Conservation (phyloP, 1,140 invertebrate species). For the Drosophila prosaltans region DNA sequence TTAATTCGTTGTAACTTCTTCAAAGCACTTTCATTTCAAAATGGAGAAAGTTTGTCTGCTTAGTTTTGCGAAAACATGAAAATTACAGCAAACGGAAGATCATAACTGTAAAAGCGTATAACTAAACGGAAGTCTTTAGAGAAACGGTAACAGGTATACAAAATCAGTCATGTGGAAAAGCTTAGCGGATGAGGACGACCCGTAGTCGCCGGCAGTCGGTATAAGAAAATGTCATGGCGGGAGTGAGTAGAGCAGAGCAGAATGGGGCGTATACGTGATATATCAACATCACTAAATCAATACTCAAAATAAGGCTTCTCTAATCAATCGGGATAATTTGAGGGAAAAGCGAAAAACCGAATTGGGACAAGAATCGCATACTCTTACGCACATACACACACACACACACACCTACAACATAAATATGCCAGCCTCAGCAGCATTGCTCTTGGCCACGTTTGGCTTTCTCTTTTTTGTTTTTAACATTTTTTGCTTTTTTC, state of each 20-base stretch:
- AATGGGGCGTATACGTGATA: constrained; percentile 59
- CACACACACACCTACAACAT: constrained; percentile 17
- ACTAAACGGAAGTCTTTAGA: constrained; percentile 71
- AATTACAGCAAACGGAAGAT: constrained; percentile 63
- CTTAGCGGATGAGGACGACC: constrained; percentile 20
- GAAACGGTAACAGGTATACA: constrained; percentile 57
- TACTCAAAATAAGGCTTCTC: constrained; percentile 57
- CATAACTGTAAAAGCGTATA: constrained; percentile 47
- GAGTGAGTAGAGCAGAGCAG: not conserved
- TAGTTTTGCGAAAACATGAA: constrained; percentile 11
- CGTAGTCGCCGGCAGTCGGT: constrained; percentile 33
- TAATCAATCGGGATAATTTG: constrained; percentile 47
- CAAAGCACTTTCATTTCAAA: constrained; percentile 8
- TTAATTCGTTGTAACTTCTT: constrained; percentile 2
- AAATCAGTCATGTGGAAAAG: constrained; percentile 54
- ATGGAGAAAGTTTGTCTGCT: constrained; percentile 2
- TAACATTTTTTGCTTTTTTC: constrained; percentile 14
- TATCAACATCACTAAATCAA: constrained; percentile 67
- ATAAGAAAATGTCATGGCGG: constrained; percentile 14
- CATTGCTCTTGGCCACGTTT: constrained; percentile 58
- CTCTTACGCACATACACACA: not conserved
- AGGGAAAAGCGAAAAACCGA: constrained; percentile 22
- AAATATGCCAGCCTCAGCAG: constrained; percentile 29
- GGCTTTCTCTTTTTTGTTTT: not conserved
- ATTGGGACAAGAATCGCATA: too few species aligned